Evolutionary conservation across 2,113 vertebrate species (phyloP).

Genomic region (Pitta sordida): DNA sequence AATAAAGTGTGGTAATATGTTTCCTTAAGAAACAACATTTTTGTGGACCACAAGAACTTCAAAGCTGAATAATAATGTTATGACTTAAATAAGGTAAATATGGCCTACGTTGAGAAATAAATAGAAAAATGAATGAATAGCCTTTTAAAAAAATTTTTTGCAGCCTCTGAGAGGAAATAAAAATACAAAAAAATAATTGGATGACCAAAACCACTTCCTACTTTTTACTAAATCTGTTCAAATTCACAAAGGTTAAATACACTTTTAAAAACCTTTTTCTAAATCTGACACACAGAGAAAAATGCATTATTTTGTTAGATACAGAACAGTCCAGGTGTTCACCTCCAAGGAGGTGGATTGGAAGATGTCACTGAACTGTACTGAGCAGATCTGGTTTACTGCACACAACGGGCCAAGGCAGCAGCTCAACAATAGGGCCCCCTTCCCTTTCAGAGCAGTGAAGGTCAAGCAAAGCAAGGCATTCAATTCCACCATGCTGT

Average conservation of each 20-base stretch:
- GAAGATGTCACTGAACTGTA: rapidly evolving
- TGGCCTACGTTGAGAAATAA: neutral
- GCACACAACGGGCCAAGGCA: neutral
- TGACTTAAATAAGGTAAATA: neutral
- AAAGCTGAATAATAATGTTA: neutral
- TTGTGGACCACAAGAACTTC: neutral
- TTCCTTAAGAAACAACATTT: neutral
- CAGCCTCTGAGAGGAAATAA: neutral
- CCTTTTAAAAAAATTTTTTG: neutral
- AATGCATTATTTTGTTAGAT: neutral
- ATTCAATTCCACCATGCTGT: neutral
- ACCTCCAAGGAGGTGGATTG: neutral
- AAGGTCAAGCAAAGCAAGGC: neutral
- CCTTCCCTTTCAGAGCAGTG: neutral
- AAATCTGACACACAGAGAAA: neutral
- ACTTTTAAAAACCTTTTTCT: neutral
- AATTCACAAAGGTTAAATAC: neutral
- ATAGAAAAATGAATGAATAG: neutral
- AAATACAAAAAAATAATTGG: neutral
- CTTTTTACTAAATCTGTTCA: neutral
- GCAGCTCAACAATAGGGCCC: neutral
- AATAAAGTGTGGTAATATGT: neutral
- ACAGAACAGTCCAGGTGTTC: neutral
- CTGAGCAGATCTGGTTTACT: neutral
- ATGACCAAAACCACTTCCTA: neutral